phyloP scores from a whole-genome alignment of 2,113 vertebrate genomes.

The Podarcis cretensis region DNA sequence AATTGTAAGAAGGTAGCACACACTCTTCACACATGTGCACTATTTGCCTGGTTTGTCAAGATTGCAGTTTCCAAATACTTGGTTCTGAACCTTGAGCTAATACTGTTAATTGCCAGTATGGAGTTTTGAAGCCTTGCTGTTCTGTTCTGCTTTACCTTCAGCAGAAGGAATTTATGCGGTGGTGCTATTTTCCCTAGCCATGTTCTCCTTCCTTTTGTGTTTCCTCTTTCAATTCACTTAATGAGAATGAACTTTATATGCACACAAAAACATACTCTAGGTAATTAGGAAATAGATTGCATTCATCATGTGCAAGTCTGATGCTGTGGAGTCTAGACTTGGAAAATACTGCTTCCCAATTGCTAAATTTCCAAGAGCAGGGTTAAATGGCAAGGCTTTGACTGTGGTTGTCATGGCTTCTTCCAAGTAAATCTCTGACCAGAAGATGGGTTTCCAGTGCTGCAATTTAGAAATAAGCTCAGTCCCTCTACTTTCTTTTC shows the following conservation, averaged over 20 bases:
- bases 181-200: constrained; percentile 16
- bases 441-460: neutral
- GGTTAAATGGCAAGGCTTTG: neutral
- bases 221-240: constrained; percentile 1
- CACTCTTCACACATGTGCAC: neutral
- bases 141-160: neutral
- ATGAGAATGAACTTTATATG: neutral
- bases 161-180: neutral
- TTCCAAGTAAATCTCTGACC: neutral
- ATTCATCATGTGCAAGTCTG: accelerated
- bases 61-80: neutral
- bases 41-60: neutral
- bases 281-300: neutral
- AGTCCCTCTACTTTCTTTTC: neutral
- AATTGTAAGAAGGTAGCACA: neutral
- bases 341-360: neutral
- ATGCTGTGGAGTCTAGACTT: neutral
- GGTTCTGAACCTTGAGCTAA: no score
- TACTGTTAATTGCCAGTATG: neutral
- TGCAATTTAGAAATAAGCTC: neutral
- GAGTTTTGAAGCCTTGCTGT: neutral
- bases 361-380: neutral
- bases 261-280: neutral
- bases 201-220: constrained; percentile 37
- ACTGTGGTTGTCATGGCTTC: neutral